Conservation (phyloP, 2,888 invertebrate species). For the Drosophila gaucha region DNA sequence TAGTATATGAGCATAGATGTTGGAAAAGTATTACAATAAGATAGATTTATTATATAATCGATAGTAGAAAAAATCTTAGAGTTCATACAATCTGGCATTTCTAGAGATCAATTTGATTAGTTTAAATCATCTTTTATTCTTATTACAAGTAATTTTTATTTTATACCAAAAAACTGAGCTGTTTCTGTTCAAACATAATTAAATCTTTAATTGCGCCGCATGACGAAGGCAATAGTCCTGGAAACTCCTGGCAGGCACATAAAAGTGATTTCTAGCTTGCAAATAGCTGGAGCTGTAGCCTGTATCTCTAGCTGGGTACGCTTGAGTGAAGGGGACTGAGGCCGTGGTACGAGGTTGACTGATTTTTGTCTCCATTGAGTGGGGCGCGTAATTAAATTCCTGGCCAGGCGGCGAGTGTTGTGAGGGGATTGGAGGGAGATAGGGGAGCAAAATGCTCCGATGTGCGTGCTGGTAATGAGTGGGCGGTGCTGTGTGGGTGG, state of each 20-base stretch:
- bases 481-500: constrained; percentile 30
- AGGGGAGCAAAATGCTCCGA: constrained; percentile 6
- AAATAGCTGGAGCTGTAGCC: constrained; percentile 1
- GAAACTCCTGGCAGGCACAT: constrained; percentile 22
- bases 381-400: constrained; percentile 59
- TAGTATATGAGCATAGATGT: too few relatives aligned
- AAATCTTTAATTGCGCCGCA: constrained; percentile 34
- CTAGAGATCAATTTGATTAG: too few relatives aligned
- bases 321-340: neutral
- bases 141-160: too few relatives aligned
- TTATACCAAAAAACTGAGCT: too few relatives aligned
- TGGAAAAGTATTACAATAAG: too few relatives aligned
- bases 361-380: constrained; percentile 53
- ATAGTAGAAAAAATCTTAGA: too few relatives aligned
- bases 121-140: too few relatives aligned
- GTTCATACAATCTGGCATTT: too few relatives aligned
- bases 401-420: neutral
- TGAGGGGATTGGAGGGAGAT: neutral
- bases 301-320: neutral
- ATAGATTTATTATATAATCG: too few relatives aligned
- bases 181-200: too few relatives aligned
- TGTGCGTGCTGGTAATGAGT: constrained; percentile 60
- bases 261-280: constrained; percentile 46
- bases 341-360: constrained; percentile 22
- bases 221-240: neutral